Base-by-base conservation (phyloP, 2,888 invertebrate species). In the Cactoblastis cactorum region DNA sequence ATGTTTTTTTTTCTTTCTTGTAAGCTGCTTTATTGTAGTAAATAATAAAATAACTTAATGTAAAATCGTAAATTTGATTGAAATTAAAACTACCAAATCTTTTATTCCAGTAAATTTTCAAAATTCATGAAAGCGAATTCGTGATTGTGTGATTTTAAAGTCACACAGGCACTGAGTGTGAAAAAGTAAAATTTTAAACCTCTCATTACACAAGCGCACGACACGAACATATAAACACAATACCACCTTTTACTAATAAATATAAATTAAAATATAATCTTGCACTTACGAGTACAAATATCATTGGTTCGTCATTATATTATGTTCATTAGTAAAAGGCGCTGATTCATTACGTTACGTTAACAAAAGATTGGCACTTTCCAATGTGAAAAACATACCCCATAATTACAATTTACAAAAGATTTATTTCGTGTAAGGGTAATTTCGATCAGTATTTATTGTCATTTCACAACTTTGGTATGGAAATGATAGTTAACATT, bases 391-490 rank as follows among this genome's bases (percentile, higher is more conserved):
- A 14, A 22, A 51, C 51, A 41, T 49, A 45, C 47, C 38, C 46
- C 35, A 45, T 47, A 39, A 49, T 37, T 48, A 53, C 28, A 51
- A 53, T 43, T 50, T 53, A 56, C 55, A 60, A 55, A 55, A 54
- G 68, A 63, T 56, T 59, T 54, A 54, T 47, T 55, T 61, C 56
- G 63, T 63, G 63, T 57, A 58, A 39, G 45, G 53, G 53, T n/a
- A 34, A 49, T 56, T 59, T 54, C 56, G 66, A 67, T 65, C 58
- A 54, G 65, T 71, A 14, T 53, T 81, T 85, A 86, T 85, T 86
- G 86, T 86, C 86, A 71, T 70, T 76, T 74, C 84, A 86, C 83
- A 80, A 83, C 76, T 76, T 78, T 69, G 73, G 70, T 72, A 70
- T 56, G 59, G 60, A 58, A 58, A 59, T 56, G 51, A 54, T 53